phyloP scores from a whole-genome alignment of 2,113 vertebrate genomes.

The Coryphaenoides rupestris region DNA sequence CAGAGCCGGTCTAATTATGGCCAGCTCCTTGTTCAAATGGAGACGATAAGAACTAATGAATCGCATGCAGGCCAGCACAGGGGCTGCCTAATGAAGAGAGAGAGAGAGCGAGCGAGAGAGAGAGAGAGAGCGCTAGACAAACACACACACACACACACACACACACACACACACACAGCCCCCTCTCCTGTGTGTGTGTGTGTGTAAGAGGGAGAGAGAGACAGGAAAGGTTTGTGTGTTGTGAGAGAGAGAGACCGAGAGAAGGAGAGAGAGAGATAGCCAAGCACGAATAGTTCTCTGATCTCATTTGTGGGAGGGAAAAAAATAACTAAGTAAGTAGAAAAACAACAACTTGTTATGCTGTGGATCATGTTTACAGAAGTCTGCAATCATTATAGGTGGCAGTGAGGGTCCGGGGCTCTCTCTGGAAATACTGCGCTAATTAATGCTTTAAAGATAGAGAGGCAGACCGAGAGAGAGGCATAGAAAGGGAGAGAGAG shows the following conservation, averaged over 20 bases:
- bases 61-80: conserved; percentile 58
- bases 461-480: conserved; percentile 55
- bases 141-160: too few relatives aligned
- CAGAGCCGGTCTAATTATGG: conserved; percentile 74
- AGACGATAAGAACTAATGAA: conserved; percentile 78
- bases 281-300: conserved; percentile 61
- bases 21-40: conserved; percentile 67
- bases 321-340: conserved; percentile 23
- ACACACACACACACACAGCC: too few relatives aligned
- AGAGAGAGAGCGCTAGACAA: conserved; percentile 5
- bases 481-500: too few relatives aligned
- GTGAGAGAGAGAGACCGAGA: not conserved
- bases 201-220: not conserved
- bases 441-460: conserved; percentile 93
- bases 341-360: conserved; percentile 70
- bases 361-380: conserved; percentile 62
- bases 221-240: not conserved
- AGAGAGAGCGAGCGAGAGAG: conserved; percentile 48
- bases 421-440: conserved; percentile 79
- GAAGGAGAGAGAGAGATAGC: conserved; percentile 15
- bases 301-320: conserved; percentile 56
- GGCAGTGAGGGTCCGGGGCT: conserved; percentile 60
- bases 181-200: conserved; percentile 3
- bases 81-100: conserved; percentile 71
- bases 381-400: conserved; percentile 56